Evolutionary conservation across 1,140 invertebrate genomes (phyloP).

Genomic region (Littorina saxatilis): DNA sequence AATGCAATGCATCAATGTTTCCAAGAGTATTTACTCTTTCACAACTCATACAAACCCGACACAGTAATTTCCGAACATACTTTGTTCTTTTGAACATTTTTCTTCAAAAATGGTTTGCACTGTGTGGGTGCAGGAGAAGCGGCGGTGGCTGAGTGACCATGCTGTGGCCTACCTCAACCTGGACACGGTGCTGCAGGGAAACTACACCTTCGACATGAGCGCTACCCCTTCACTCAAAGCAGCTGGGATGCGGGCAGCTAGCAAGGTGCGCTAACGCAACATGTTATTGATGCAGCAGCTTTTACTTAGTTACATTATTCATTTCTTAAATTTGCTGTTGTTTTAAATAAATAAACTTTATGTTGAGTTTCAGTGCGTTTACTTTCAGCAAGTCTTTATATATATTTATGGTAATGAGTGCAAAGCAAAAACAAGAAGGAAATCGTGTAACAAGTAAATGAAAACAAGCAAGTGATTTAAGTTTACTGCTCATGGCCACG

Average conservation of each 20-base stretch:
- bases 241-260: conserved; percentile 18
- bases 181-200: conserved; percentile 48
- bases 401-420: too few relatives aligned
- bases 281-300: background rate
- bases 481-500: too few relatives aligned
- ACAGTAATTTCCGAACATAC: too few relatives aligned
- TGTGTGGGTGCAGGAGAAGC: conserved; percentile 53
- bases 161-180: conserved; percentile 71
- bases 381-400: background rate
- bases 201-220: conserved; percentile 27
- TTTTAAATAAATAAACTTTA: background rate
- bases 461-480: too few relatives aligned
- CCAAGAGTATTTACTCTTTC: too few relatives aligned
- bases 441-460: too few relatives aligned
- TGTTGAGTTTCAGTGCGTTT: background rate
- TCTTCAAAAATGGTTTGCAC: too few relatives aligned
- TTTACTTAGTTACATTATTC: background rate
- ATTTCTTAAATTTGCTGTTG: background rate
- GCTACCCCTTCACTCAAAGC: conserved; percentile 24
- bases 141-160: conserved; percentile 54
- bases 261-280: conserved; percentile 1
- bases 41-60: too few relatives aligned
- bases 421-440: too few relatives aligned
- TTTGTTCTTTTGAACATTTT: too few relatives aligned
- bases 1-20: too few relatives aligned